Evolutionary conservation across 2,113 vertebrate species (phyloP), one percentile per base, ranked within the genome.

Genomic region (Corydoras sp.): DNA sequence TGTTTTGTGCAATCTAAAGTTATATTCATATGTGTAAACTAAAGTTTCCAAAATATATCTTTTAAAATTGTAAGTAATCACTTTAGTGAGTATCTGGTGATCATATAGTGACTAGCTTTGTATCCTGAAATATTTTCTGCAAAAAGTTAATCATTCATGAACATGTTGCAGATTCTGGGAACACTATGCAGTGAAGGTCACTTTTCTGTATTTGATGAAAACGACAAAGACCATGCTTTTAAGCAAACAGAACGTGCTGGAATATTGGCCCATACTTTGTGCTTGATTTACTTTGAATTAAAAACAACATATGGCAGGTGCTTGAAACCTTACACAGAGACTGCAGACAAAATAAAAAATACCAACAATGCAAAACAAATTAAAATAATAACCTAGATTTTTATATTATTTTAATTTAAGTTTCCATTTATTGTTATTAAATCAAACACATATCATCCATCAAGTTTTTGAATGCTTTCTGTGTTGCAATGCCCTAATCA

Each of bases 111-210:
- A n/a, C 64, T 18, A 66, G 56, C 6, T 64, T 5, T 72, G 76
- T 80, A 82, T 77, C 72, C 76, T 4, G 74, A 77, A 76, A 83
- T 76, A 79, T 81, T 82, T 81, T 72, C 78, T 77, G 76, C 60
- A 54, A 18, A 54, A 18, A 54, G 82, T 88, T 87, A 89, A 90
- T 89, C 65, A 87, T 88, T 83, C 84, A 86, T 84, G 68, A 63
- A 71, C 14, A 0, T 78, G 73, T 68, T 62, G 65, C 67, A 68
- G 69, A 77, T 71, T 76, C 71, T 77, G 77, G 73, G 71, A 35
- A 18, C 43, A 53, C 66, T 73, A 56, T 14, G 74, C 81, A 83
- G 70, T 85, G 84, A 90, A 88, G 88, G 87, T 86, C 88, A 82
- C 78, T 80, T 80, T 87, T 84, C 86, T 80, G 83, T 74, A 81